Evolutionary conservation across 2,797 vertebrate genomes (phyloP).

Genomic region (Chelon auratus): DNA sequence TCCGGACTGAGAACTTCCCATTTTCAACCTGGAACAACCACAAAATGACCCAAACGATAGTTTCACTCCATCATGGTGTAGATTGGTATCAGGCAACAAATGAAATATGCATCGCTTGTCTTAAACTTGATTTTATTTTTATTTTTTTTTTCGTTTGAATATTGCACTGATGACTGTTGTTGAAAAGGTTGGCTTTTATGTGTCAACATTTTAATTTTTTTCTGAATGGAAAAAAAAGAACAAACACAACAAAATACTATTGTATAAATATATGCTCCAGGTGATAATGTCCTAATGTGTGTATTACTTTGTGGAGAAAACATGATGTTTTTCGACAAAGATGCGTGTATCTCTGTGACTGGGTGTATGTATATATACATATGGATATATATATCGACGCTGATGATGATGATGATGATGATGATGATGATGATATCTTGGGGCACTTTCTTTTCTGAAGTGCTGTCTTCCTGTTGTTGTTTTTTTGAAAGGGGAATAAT

Average conservation of each 20-base stretch:
- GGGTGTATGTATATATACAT: slow-evolving; percentile 84
- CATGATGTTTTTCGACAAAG: slow-evolving; percentile 84
- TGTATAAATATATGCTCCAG: slow-evolving; percentile 87
- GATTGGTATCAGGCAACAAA: slow-evolving; percentile 80
- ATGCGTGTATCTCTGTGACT: slow-evolving; percentile 83
- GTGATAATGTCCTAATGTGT: slow-evolving; percentile 84
- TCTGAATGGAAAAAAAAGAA: slow-evolving; percentile 85
- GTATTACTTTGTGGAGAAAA: slow-evolving; percentile 83
- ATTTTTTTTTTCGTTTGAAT: slow-evolving; percentile 73
- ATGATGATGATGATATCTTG: slow-evolving; percentile 76
- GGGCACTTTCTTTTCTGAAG: slow-evolving; percentile 87
- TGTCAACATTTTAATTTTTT: slow-evolving; percentile 84
- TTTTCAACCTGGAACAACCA: slow-evolving; percentile 70
- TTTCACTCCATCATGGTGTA: slow-evolving; percentile 64
- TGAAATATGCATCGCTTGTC: slow-evolving; percentile 88
- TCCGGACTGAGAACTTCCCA: slow-evolving; percentile 58
- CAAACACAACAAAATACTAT: slow-evolving; percentile 85
- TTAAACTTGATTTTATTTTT: slow-evolving; percentile 85
- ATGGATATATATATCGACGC: slow-evolving; percentile 79
- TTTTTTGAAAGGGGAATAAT: slow-evolving; percentile 85
- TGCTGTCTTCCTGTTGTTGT: slow-evolving; percentile 84
- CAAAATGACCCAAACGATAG: slow-evolving; percentile 63
- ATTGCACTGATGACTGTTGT: slow-evolving; percentile 94
- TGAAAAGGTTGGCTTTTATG: slow-evolving; percentile 83
- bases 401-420: slow-evolving; percentile 67